Conservation (phyloP, 2,797 vertebrate species). For the Tauraco hartlaubi region DNA sequence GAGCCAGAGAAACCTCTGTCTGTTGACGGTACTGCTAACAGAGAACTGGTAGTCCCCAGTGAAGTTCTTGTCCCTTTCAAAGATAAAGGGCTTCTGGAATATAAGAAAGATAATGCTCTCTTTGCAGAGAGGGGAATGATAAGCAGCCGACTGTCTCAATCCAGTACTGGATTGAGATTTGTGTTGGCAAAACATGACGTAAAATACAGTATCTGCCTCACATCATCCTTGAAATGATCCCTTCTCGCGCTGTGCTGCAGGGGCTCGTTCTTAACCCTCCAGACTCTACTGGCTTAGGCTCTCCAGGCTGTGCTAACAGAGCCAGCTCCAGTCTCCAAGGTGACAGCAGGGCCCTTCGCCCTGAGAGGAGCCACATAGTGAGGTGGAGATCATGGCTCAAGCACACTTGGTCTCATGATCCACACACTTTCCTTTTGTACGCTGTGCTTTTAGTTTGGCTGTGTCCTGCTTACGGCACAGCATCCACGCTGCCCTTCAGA, state of each 20-base stretch:
- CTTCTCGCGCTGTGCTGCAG: fast-evolving
- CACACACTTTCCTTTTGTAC: fast-evolving
- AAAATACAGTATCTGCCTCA: not conserved
- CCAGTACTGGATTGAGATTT: not conserved
- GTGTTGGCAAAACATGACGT: not conserved
- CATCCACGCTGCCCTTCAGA: not conserved
- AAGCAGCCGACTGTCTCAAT: not conserved
- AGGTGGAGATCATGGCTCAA: not conserved
- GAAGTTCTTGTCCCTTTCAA: not conserved
- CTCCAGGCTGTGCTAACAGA: not conserved
- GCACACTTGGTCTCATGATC: not conserved
- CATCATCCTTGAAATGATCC: not conserved
- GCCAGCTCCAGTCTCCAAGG: not conserved
- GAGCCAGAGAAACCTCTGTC: not conserved
- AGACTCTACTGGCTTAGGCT: not conserved
- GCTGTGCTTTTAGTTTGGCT: not conserved
- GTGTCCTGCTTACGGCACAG: not conserved
- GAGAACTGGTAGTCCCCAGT: not conserved
- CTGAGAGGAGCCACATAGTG: fast-evolving
- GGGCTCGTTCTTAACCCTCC: not conserved
- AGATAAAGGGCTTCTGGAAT: not conserved
- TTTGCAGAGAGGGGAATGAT: not conserved
- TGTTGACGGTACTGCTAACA: not conserved
- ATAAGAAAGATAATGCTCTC: not conserved
- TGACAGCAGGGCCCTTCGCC: not conserved